Conservation (phyloP, 1,140 invertebrate species). For the Rhysida immarginata region DNA sequence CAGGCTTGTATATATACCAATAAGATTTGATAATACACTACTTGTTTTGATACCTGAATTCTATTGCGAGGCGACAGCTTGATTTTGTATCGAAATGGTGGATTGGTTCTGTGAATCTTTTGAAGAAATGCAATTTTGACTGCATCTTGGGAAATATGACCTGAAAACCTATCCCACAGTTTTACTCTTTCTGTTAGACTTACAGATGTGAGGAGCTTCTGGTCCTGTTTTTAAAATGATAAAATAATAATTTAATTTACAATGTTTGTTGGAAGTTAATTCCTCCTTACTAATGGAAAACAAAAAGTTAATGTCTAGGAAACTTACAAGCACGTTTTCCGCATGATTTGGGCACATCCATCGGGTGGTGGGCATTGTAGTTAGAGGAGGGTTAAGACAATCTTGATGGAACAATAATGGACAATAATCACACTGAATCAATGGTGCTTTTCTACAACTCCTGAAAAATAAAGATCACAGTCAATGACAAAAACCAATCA, state of each 20-base stretch:
- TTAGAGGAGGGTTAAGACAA: constrained; percentile 81
- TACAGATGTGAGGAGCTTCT: constrained; percentile 58
- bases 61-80: constrained; percentile 21
- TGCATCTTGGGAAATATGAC: constrained; percentile 62
- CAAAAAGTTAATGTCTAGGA: no score
- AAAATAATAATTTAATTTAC: no score
- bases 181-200: constrained; percentile 66
- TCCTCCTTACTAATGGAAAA: no score
- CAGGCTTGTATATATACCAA: background rate
- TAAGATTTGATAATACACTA: background rate
- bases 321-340: constrained; percentile 37
- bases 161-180: constrained; percentile 64
- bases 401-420: constrained; percentile 77
- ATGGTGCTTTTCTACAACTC: constrained; percentile 61
- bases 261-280: no score
- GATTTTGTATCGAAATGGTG: constrained; percentile 49
- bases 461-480: constrained; percentile 25
- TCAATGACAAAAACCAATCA: constrained; percentile 47
- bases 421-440: constrained; percentile 88
- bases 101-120: constrained; percentile 51
- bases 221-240: constrained; percentile 50
- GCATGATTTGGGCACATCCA: constrained; percentile 98
- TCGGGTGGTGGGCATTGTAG: constrained; percentile 60
- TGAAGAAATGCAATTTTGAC: constrained; percentile 71
- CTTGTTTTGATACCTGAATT: constrained; percentile 17